phyloP scores from a whole-genome alignment of 2,797 vertebrate genomes.

The Pitangus sulphuratus region DNA sequence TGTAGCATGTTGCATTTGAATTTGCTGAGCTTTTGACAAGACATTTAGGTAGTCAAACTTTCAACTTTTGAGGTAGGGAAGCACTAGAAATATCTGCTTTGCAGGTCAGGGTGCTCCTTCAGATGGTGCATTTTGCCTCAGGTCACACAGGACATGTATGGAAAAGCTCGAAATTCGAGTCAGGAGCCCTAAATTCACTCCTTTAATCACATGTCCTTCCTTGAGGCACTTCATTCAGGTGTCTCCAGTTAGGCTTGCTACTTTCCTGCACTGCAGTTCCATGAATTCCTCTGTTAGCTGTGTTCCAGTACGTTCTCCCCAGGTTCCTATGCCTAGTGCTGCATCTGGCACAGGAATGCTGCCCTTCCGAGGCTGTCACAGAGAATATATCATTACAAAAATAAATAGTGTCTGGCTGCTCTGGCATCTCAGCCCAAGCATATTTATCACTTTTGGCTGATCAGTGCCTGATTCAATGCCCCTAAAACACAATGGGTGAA shows the following conservation, averaged over 20 bases:
- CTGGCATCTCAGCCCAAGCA: slow-evolving; percentile 3
- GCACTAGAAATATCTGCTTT: not conserved
- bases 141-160: not conserved
- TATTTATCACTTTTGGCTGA: slow-evolving; percentile 22
- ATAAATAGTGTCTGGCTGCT: slow-evolving; percentile 57
- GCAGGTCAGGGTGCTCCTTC: not conserved
- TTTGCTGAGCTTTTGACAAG: not conserved
- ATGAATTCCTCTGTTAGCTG: not conserved
- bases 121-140: not conserved
- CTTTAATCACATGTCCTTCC: not conserved
- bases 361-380: slow-evolving; percentile 8
- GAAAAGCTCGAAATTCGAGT: not conserved
- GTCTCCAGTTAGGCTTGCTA: not conserved
- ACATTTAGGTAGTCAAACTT: not conserved
- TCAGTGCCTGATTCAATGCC: not conserved
- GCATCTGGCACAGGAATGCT: slow-evolving; percentile 18
- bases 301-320: not conserved
- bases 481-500: not conserved
- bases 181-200: not conserved
- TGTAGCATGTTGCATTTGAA: not conserved
- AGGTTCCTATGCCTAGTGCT: not conserved
- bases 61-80: not conserved
- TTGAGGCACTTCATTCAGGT: not conserved
- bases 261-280: not conserved
- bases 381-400: slow-evolving; percentile 34